Conservation (phyloP, 1,140 invertebrate species). For the Mercenaria mercenaria region DNA sequence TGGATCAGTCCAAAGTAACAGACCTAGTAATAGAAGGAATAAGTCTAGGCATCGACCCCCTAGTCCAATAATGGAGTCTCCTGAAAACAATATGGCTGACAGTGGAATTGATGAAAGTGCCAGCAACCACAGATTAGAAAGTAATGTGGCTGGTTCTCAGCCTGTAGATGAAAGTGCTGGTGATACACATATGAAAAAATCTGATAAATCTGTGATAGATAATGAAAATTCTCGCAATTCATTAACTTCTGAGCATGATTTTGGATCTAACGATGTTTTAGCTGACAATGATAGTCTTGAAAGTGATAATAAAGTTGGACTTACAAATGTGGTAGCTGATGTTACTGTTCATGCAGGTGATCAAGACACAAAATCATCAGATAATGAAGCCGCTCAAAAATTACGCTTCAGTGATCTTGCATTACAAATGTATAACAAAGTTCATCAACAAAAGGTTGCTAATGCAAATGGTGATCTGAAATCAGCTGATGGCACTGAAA, state of each 20-base stretch:
- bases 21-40: background rate
- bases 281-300: conserved; percentile 62
- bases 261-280: conserved; percentile 48
- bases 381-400: background rate
- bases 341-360: conserved; percentile 37
- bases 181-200: background rate
- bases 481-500: background rate
- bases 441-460: background rate
- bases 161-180: background rate
- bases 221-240: conserved; percentile 30
- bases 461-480: background rate
- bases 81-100: conserved; percentile 40
- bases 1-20: conserved; percentile 4
- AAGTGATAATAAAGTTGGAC: conserved; percentile 38
- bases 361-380: background rate
- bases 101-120: conserved; percentile 24
- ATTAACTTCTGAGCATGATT: conserved; percentile 44
- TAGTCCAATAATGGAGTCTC: conserved; percentile 41
- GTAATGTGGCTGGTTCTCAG: background rate
- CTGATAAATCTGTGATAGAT: conserved; percentile 5
- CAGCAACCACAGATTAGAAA: background rate
- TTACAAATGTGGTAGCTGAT: conserved; percentile 41
- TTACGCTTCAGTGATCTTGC: background rate
- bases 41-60: conserved; percentile 9
- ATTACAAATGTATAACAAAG: background rate